Percentiles rank a stretch among this genome's conserved stretches.
Evolutionary conservation across 2,113 vertebrate genomes (phyloP).

Genomic region (Xyrauchen texanus): DNA sequence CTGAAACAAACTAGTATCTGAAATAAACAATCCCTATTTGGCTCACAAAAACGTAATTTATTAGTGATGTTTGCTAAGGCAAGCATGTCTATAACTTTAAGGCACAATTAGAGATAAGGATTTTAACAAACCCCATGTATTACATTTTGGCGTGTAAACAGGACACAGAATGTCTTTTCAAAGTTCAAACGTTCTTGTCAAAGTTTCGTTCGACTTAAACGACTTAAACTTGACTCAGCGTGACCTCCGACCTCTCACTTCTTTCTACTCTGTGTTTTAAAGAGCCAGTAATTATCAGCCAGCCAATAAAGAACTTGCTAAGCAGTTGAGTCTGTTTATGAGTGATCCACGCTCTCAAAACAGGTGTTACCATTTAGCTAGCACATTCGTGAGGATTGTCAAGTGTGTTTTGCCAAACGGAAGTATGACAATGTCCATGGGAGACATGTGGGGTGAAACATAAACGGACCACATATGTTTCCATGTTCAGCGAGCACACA

Average conservation of each 20-base stretch:
- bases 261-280: neutral
- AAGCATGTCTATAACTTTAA: too few species aligned
- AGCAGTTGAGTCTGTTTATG: constrained; percentile 19
- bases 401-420: constrained; percentile 41
- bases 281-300: constrained; percentile 27
- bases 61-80: too few species aligned
- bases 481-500: neutral
- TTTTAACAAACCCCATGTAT: too few species aligned
- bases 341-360: neutral
- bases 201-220: too few species aligned
- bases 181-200: too few species aligned
- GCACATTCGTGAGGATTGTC: constrained; percentile 31
- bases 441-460: neutral
- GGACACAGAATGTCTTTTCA: too few species aligned
- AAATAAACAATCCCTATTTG: too few species aligned
- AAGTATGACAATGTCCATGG: constrained; percentile 47
- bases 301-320: constrained; percentile 24
- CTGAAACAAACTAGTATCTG: too few species aligned
- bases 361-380: constrained; percentile 41
- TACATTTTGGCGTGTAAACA: too few species aligned
- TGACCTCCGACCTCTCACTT: constrained; percentile 26
- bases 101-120: too few species aligned
- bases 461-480: constrained; percentile 23
- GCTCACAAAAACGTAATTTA: too few species aligned
- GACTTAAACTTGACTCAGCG: neutral